Evolutionary conservation across 2,797 vertebrate species (phyloP).

Genomic region (Trachops cirrhosus): DNA sequence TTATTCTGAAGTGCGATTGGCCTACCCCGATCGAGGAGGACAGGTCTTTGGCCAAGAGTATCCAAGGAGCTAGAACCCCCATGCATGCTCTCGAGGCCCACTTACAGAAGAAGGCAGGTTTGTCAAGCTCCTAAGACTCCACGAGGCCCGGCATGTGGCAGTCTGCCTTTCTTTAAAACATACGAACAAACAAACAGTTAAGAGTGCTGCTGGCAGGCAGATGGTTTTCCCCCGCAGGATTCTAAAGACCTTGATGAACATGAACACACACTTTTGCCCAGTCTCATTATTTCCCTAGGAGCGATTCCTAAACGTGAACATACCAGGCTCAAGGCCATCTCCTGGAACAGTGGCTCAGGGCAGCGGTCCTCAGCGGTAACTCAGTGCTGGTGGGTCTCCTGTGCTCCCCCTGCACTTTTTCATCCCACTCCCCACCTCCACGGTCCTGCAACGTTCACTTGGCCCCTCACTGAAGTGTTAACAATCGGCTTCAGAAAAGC

Average conservation of each 20-base stretch:
- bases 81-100: neutral
- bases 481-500: neutral
- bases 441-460: neutral
- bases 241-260: neutral
- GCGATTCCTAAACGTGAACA: neutral
- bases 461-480: neutral
- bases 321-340: neutral
- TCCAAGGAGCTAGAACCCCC: neutral
- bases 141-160: rapidly evolving
- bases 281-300: neutral
- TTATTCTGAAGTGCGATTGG: neutral
- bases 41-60: neutral
- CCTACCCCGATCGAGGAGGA: neutral
- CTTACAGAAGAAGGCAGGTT: neutral
- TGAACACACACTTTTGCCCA: neutral
- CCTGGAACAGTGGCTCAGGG: neutral
- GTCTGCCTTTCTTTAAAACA: neutral
- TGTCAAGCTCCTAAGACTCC: neutral
- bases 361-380: neutral
- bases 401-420: neutral
- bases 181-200: neutral
- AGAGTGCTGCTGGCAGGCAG: neutral
- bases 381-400: neutral
- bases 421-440: rapidly evolving
- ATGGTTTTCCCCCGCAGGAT: neutral